Percentiles rank a stretch among this genome's conserved stretches.
Evolutionary conservation across 2,113 vertebrate species (phyloP).

Genomic region (Nycticryphes semicollaris): DNA sequence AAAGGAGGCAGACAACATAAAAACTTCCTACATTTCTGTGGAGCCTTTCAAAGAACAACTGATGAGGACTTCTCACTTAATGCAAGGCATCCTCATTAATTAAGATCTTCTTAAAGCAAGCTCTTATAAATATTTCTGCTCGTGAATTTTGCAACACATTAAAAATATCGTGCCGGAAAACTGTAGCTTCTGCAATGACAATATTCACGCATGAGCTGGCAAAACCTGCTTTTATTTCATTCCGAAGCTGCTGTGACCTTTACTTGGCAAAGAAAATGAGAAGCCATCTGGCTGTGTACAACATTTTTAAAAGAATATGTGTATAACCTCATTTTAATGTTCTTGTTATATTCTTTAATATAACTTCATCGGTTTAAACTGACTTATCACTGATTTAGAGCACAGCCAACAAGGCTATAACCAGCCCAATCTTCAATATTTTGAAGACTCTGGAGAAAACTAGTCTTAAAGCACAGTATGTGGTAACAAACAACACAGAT

Average conservation of each 20-base stretch:
- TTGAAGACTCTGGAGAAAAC: neutral
- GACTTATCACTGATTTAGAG: neutral
- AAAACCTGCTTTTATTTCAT: neutral
- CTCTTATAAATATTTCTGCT: neutral
- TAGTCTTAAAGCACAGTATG: neutral
- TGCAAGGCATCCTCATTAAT: neutral
- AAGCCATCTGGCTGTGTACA: neutral
- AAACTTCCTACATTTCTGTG: neutral
- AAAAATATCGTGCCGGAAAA: neutral
- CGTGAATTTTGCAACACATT: neutral
- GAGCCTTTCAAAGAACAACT: neutral
- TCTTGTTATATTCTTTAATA: neutral
- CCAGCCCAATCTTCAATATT: neutral
- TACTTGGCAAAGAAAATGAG: neutral
- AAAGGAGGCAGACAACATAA: fast-evolving
- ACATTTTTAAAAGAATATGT: neutral
- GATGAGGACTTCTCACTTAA: neutral
- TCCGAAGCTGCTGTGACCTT: neutral
- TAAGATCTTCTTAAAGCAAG: neutral
- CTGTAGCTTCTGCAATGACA: neutral
- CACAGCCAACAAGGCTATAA: neutral
- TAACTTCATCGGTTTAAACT: neutral
- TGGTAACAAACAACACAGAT: neutral
- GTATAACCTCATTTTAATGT: neutral
- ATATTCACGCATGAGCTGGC: neutral